These are phyloP conservation scores for Callithrix jacchus DNA, from an alignment of 2,113 vertebrate species.

Conservation along the genomic window DNA sequence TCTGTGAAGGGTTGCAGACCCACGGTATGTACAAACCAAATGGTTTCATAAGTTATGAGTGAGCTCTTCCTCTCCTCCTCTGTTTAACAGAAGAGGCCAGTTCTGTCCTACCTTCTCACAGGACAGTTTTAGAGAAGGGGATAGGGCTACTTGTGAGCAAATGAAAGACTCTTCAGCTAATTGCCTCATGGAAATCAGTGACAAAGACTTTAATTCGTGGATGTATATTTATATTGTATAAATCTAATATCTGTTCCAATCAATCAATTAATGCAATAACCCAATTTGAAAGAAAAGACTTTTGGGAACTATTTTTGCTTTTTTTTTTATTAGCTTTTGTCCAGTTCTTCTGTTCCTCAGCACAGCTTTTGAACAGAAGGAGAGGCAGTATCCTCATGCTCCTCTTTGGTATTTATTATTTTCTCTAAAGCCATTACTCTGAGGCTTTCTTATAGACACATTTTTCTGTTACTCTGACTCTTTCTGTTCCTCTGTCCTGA, in stretches of 20 bases:
- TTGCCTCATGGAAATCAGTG: not conserved
- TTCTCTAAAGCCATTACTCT: not conserved
- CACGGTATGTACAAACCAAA: not conserved
- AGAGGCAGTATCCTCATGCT: rapidly evolving
- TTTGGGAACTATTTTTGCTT: not conserved
- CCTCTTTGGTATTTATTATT: not conserved
- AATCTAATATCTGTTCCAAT: not conserved
- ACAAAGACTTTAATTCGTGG: not conserved
- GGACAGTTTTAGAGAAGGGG: not conserved
- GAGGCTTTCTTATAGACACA: not conserved
- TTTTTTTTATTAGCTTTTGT: not conserved
- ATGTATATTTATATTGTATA: not conserved
- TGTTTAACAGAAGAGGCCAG: too few species aligned
- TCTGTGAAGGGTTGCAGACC: not conserved
- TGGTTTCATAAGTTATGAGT: not conserved
- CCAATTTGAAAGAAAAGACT: not conserved
- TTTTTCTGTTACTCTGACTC: not conserved
- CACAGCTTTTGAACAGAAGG: not conserved
- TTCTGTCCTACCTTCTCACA: not conserved
- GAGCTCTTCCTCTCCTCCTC: rapidly evolving
- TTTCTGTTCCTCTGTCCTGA: not conserved
- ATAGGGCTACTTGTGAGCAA: not conserved
- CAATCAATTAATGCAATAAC: not conserved
- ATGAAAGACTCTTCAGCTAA: not conserved
- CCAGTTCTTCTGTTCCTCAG: not conserved